phyloP scores from a whole-genome alignment of 2,797 vertebrate species.

The Anomalospiza imberbis region DNA sequence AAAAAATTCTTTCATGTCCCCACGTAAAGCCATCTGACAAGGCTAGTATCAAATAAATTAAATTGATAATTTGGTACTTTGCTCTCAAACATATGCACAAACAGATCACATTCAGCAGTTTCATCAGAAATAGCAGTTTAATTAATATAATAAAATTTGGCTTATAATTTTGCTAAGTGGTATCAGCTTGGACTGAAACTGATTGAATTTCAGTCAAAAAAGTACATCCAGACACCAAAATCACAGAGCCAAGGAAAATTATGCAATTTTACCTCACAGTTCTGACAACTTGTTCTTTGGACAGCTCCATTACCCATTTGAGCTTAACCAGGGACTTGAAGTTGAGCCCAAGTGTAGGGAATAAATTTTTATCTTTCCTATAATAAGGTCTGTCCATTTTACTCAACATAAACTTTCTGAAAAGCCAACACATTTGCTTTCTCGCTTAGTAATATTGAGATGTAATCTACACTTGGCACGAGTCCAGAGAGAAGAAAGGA shows the following conservation, averaged over 20 bases:
- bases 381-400: neutral
- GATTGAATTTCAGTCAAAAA: neutral
- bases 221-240: neutral
- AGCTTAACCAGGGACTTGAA: neutral
- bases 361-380: neutral
- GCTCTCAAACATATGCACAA: neutral
- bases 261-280: neutral
- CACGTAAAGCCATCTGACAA: neutral
- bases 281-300: neutral
- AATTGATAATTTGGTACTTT: neutral
- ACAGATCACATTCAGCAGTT: neutral
- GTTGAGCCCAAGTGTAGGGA: neutral
- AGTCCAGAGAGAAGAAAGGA: neutral
- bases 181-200: neutral
- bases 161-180: neutral
- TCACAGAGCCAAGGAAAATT: neutral
- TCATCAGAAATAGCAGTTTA: neutral
- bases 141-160: neutral
- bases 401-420: neutral
- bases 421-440: neutral
- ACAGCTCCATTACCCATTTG: neutral
- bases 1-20: neutral
- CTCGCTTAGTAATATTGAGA: neutral
- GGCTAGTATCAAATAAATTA: neutral
- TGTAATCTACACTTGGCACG: neutral